phyloP scores from a whole-genome alignment of 2,888 invertebrate genomes.

The Tetragonisca angustula region DNA sequence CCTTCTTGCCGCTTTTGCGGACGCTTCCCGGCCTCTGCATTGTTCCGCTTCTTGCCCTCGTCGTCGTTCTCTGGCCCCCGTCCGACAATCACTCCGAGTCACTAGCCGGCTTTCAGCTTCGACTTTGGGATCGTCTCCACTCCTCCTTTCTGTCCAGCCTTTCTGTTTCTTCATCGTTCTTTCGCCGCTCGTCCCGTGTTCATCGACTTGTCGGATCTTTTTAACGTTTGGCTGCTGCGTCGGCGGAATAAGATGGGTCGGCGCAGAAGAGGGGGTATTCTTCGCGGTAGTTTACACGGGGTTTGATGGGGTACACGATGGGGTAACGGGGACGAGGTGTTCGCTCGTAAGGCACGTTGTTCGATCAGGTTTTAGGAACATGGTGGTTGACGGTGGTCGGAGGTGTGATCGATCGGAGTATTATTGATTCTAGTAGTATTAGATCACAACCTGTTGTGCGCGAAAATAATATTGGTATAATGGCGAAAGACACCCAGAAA shows the following conservation, averaged over 20 bases:
- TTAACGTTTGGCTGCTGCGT: neutral
- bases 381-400: neutral
- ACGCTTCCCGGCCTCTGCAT: constrained; percentile 69
- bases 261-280: neutral
- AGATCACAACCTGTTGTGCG: too few species aligned
- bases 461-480: too few species aligned
- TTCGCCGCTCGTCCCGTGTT: neutral
- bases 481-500: too few species aligned
- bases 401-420: neutral
- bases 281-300: neutral
- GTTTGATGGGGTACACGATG: neutral
- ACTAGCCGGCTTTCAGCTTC: constrained; percentile 35
- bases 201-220: neutral
- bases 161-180: neutral
- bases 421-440: too few species aligned
- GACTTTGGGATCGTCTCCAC: neutral
- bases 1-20: constrained; percentile 20
- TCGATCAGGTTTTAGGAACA: neutral
- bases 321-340: neutral
- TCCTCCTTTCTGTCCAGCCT: too few species aligned
- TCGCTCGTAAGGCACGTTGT: neutral
- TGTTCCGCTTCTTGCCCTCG: constrained; percentile 75
- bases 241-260: neutral
- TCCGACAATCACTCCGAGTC: neutral
- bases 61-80: constrained; percentile 20